phyloP scores from a whole-genome alignment of 2,113 vertebrate genomes.

The Pachypanchax playfairii region DNA sequence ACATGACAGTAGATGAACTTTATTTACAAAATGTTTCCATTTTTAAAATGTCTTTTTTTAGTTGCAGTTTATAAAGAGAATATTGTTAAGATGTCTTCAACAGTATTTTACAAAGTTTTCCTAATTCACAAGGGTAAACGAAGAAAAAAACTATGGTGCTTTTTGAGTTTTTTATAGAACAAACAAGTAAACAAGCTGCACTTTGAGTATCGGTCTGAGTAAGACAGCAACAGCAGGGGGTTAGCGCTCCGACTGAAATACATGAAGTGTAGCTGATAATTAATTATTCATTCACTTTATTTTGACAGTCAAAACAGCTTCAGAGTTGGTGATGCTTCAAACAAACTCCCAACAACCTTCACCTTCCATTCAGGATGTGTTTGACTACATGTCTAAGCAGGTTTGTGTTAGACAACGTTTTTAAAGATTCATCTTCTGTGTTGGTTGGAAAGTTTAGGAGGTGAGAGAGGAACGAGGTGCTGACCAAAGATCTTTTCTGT shows the following conservation, averaged over 20 bases:
- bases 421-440: slow-evolving; percentile 12
- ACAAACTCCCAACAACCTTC: slow-evolving; percentile 10
- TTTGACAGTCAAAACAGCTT: slow-evolving; percentile 24
- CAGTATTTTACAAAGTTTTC: no score
- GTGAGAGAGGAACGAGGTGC: slow-evolving; percentile 39
- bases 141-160: neutral
- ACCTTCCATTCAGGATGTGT: slow-evolving; percentile 21
- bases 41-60: no score
- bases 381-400: slow-evolving; percentile 4
- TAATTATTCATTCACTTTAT: slow-evolving; percentile 46
- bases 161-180: neutral
- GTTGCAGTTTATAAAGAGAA: no score
- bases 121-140: neutral
- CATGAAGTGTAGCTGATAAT: slow-evolving; percentile 2
- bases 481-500: slow-evolving; percentile 48
- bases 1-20: no score
- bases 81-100: no score
- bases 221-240: slow-evolving; percentile 1
- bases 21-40: no score
- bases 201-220: neutral
- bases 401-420: slow-evolving; percentile 2
- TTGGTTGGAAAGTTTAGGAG: slow-evolving; percentile 26
- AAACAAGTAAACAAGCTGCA: slow-evolving; percentile 20
- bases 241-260: slow-evolving; percentile 1
- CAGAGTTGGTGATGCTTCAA: slow-evolving; percentile 31